A percentile compares a stretch with the other conserved stretches of the same genome.
Evolutionary conservation across 2,797 vertebrate species (phyloP).

Genomic region (Labeo calbasu): DNA sequence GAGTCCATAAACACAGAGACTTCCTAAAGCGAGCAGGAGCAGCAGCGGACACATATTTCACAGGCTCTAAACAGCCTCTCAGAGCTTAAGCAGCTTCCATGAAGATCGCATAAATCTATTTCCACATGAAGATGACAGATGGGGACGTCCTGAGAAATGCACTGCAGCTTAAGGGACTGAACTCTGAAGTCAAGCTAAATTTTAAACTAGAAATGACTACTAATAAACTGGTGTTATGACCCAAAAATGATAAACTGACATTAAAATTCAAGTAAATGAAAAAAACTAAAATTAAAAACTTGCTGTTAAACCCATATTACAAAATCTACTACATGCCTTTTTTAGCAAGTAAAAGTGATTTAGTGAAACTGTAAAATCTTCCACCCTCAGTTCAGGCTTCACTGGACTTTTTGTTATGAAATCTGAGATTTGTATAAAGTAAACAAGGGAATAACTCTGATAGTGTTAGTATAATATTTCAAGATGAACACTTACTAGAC

Average conservation of each 20-base stretch:
- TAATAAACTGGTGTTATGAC: not conserved
- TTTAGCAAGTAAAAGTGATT: not conserved
- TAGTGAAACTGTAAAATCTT: not conserved
- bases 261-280: not conserved
- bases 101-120: conserved; percentile 1
- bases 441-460: not conserved
- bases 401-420: not conserved
- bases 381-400: not conserved
- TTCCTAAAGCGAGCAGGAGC: conserved; percentile 25
- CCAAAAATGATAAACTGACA: not conserved
- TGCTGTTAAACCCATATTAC: not conserved
- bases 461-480: not conserved
- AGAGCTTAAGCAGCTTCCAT: not conserved
- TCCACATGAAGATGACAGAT: not conserved
- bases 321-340: not conserved
- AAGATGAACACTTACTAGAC: not conserved
- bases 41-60: not conserved
- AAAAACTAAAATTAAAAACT: not conserved
- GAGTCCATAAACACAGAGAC: conserved; percentile 18
- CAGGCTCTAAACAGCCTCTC: conserved; percentile 9
- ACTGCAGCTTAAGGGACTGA: not conserved
- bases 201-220: not conserved
- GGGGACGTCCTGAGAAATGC: not conserved
- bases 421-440: not conserved
- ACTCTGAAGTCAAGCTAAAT: no score